Evolutionary conservation across 2,113 vertebrate species (phyloP).

Genomic region (Semicossyphus pulcher): DNA sequence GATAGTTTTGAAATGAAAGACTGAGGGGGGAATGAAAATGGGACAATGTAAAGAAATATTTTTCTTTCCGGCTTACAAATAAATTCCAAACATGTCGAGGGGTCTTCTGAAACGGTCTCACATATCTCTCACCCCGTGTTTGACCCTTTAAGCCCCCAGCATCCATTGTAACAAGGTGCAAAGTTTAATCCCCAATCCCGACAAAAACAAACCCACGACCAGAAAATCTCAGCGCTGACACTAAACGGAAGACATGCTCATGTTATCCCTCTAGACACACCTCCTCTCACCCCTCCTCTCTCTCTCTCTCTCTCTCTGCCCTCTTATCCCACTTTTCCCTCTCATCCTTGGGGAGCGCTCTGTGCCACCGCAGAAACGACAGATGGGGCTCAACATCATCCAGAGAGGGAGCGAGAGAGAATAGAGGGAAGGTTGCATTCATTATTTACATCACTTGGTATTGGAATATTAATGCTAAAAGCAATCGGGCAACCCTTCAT

Average conservation of each 20-base stretch:
- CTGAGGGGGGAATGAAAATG: not conserved
- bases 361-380: constrained; percentile 79
- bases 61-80: not conserved
- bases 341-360: constrained; percentile 74
- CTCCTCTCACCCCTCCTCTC: constrained; percentile 39
- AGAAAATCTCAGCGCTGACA: constrained; percentile 49
- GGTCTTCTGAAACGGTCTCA: not conserved
- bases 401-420: constrained; percentile 67
- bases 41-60: not conserved
- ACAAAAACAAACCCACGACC: constrained; percentile 19
- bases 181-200: not conserved
- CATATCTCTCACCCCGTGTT: not conserved
- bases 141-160: not conserved
- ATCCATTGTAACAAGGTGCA: not conserved
- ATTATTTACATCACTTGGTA: constrained; percentile 87
- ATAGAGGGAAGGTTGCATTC: constrained; percentile 78
- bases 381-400: constrained; percentile 85
- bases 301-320: constrained; percentile 36
- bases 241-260: constrained; percentile 9
- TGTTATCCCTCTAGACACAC: constrained; percentile 34
- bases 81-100: not conserved
- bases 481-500: constrained; percentile 85
- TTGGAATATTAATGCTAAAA: constrained; percentile 95
- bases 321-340: constrained; percentile 71
- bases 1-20: no score